Evolutionary conservation across 2,113 vertebrate species (phyloP), one percentile per base, ranked within the genome.

Genomic region (Chaetodon auriga): DNA sequence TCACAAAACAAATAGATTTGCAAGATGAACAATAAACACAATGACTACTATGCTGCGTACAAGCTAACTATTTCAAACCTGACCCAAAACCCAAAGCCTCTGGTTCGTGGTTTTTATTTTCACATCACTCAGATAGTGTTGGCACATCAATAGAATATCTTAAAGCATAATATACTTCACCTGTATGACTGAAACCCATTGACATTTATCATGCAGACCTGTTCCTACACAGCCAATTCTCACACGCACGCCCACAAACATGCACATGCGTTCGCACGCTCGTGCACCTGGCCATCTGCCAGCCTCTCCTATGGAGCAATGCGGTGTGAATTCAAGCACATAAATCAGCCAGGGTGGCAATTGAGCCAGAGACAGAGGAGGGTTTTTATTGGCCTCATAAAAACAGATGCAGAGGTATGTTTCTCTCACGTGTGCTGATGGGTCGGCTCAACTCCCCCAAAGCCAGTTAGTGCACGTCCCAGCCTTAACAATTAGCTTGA

Each of bases 281-380:
- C 80, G 36, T 38, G 68, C 87, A 80, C 88, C 85, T 94, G 92
- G 93, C 92, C 92, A 90, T 89, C 92, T 92, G 94, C 93, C 94
- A 94, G 81, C 81, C 88, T 79, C 91, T 92, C 89, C 87, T 86
- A 91, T 87, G 84, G 84, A 90, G 87, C 90, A 85, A 82, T 88
- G 89, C 87, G 63, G 85, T 89, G 85, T 69, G 86, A 91, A 93
- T 93, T 84, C 86, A 87, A 78, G 74, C 82, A 81, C 92, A 93
- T 95, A 94, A 95, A 95, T 95, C 94, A 95, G 79, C 74, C 90
- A 78, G 85, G 94, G 91, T 93, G 90, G 91, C 92, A 92, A 89
- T 91, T 85, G 82, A 94, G 83, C 72, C 84, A 48, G 89, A 90
- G 87, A 92, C 93, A 87, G 92, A 92, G 81, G 87, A 90, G 92